Base-by-base conservation (phyloP, 2,797 vertebrate genomes). In the Microctenopoma stevenorrisi region DNA sequence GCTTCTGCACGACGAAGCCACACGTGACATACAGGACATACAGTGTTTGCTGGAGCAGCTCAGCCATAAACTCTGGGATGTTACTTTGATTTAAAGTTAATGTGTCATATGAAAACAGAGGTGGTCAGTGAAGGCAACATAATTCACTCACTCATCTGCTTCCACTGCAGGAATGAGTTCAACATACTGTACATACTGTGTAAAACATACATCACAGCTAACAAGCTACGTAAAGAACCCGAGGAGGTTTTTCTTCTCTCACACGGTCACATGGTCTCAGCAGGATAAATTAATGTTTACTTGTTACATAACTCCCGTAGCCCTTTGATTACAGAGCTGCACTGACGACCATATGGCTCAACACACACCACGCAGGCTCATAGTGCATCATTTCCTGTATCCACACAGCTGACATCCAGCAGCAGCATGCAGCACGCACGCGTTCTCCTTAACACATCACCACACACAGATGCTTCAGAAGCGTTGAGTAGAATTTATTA, bases 281-380 rank as follows among this genome's bases (percentile, higher is more conserved):
- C 35, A 18, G 55, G 44, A 64, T 13, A 3, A 25, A 40, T 11
- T 28, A 26, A 61, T 53, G 37, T 76, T 76, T 49, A 35, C 50
- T 7, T 71, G 67, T 78, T 76, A 80, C 33, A 44, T 65, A 80
- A 82, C 62, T 52, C 59, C 68, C 62, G 83, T 49, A 60, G 49
- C 15, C 12, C 47, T 16, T 2, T 65, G 48, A 74, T 72, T 57
- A 80, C 47, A 84, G 69, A 1, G 22, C 5, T 42, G 38, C 66
- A 46, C 33, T 56, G 47, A 63, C 0, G 4, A 7, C 42, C 74
- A 82, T 68, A 79, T 64, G 72, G 40, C 18, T 11, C 16, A 16
- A 53, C 58, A 51, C 43, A 28, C 28, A 28, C 28, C 28, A 28
- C 5, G 28, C 28, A 28, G 28, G 28, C 5, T 28, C 5, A 28